Conservation (phyloP, 2,113 vertebrate species). For the Crypturellus undulatus region DNA sequence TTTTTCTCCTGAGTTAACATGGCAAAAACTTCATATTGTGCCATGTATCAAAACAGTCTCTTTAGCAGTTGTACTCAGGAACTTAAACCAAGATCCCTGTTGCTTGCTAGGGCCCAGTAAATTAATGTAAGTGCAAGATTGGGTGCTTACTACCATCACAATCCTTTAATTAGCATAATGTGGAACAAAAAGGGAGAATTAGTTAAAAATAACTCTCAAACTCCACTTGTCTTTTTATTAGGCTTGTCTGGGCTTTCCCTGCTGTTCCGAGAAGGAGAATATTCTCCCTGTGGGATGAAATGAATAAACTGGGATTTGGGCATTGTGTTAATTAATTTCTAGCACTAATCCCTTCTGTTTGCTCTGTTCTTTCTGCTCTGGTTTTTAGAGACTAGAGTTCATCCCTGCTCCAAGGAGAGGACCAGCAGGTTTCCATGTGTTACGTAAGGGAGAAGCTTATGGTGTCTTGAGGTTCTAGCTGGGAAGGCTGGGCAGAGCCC, state of each 20-base stretch:
- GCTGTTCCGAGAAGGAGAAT: conserved; percentile 38
- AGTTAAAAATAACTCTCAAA: conserved; percentile 55
- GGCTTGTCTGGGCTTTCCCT: conserved; percentile 16
- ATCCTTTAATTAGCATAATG: neutral
- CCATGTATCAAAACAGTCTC: neutral
- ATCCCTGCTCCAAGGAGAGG: neutral
- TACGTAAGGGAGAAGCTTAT: neutral
- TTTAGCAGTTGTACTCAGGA: neutral
- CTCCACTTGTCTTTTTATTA: neutral
- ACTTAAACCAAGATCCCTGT: neutral
- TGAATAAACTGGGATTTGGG: conserved; percentile 41
- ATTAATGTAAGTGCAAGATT: neutral
- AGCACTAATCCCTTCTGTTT: conserved; percentile 27
- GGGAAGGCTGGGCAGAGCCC: neutral
- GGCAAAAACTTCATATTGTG: neutral
- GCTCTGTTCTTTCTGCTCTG: neutral
- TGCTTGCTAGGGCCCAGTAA: neutral
- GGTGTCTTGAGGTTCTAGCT: neutral
- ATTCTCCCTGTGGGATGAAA: conserved; percentile 15
- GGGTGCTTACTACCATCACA: neutral
- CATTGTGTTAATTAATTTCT: conserved; percentile 60
- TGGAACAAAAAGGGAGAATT: conserved; percentile 16
- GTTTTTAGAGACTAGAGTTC: neutral
- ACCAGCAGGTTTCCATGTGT: neutral
- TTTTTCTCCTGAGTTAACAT: neutral